Evolutionary conservation across 1,140 invertebrate genomes (phyloP).

Genomic region (Ericerus pela): DNA sequence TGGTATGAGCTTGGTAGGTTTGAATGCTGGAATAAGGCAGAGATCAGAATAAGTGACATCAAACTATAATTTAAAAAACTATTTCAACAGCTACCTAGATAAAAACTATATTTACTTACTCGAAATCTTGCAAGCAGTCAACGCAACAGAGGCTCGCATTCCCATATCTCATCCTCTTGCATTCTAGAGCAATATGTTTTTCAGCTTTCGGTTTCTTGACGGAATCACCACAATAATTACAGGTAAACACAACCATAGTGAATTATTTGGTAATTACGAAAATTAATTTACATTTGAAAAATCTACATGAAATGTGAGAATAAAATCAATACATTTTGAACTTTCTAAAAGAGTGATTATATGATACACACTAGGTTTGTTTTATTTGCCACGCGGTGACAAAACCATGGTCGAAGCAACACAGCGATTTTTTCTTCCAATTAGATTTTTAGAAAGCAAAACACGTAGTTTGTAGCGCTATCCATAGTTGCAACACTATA

Average conservation of each 20-base stretch:
- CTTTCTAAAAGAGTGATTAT: too few relatives aligned
- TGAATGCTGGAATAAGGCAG: slow-evolving; percentile 6
- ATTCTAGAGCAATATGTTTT: slow-evolving; percentile 65
- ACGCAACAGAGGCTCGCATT: slow-evolving; percentile 53
- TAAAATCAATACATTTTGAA: too few relatives aligned
- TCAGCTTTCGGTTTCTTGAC: slow-evolving; percentile 82
- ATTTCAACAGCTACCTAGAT: neutral
- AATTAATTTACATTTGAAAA: too few relatives aligned
- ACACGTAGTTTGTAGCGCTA: too few relatives aligned
- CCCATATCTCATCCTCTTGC: slow-evolving; percentile 38
- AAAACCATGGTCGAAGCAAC: too few relatives aligned
- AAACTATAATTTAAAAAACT: slow-evolving; percentile 6
- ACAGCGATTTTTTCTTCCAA: too few relatives aligned
- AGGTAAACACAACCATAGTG: slow-evolving; percentile 81
- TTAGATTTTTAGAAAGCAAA: too few relatives aligned
- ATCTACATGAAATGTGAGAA: too few relatives aligned
- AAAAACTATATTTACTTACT: slow-evolving; percentile 37
- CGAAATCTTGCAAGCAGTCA: slow-evolving; percentile 79
- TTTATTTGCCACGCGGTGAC: too few relatives aligned
- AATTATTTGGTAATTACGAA: too few relatives aligned
- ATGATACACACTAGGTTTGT: too few relatives aligned
- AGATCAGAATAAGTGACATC: neutral
- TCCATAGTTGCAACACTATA: too few relatives aligned
- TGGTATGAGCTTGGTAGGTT: slow-evolving; percentile 45
- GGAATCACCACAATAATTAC: slow-evolving; percentile 73